A percentile compares a stretch with the other conserved stretches of the same genome.
These are phyloP conservation scores for Phodopus roborovskii DNA, from an alignment of 2,113 vertebrate species.

Conservation along the genomic window DNA sequence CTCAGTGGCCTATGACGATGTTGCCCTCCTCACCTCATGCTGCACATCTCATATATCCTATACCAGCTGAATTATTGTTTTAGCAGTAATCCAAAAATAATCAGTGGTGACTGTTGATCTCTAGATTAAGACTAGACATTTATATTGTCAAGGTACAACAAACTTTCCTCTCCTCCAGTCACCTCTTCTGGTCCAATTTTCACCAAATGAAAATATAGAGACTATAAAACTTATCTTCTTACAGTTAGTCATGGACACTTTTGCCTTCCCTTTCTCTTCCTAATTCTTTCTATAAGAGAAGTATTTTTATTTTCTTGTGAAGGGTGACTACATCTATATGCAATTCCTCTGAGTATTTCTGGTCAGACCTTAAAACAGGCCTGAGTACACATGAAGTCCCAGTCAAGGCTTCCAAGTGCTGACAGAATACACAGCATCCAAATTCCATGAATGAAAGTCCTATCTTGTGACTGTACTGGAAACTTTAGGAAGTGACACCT, in stretches of 20 bases:
- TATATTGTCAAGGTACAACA: neutral
- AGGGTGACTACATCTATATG: neutral
- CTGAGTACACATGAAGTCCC: neutral
- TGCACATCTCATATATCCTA: no score
- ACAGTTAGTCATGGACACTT: neutral
- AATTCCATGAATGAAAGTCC: neutral
- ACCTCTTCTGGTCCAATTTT: neutral
- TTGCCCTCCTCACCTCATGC: neutral
- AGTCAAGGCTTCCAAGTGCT: neutral
- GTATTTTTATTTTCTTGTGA: slow-evolving; percentile 16
- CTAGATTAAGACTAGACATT: neutral
- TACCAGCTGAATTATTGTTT: neutral
- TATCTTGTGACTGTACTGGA: neutral
- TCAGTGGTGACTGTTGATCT: neutral
- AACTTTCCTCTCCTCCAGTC: neutral
- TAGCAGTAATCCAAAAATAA: slow-evolving; percentile 4
- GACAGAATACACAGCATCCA: neutral
- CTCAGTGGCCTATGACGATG: no score
- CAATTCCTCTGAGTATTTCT: neutral
- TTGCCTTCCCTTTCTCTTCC: neutral
- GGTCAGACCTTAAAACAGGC: neutral
- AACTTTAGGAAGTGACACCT: neutral
- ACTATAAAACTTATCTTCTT: neutral
- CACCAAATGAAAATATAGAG: neutral
- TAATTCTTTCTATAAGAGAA: neutral